Conservation (phyloP, 2,113 vertebrate species). For the Channa maculata region DNA sequence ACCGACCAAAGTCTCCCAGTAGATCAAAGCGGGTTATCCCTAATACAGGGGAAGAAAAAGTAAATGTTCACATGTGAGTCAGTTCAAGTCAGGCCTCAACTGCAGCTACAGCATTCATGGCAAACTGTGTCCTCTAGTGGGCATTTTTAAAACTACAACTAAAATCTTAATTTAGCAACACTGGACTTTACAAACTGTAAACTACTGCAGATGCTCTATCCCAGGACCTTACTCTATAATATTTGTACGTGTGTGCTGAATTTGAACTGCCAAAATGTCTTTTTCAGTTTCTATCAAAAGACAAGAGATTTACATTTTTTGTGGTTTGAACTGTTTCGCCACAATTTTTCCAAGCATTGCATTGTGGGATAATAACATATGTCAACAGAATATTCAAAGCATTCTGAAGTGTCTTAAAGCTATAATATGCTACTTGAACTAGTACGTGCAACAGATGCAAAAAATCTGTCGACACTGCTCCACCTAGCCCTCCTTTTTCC, state of each 20-base stretch:
- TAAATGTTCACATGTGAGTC: slow-evolving; percentile 5
- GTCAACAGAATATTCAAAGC: not conserved
- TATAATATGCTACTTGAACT: too few relatives aligned
- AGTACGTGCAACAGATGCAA: too few relatives aligned
- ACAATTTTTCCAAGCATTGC: not conserved
- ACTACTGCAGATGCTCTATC: not conserved
- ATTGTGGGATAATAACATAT: not conserved
- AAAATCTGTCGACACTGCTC: too few relatives aligned
- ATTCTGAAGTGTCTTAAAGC: too few relatives aligned
- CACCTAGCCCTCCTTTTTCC: too few relatives aligned
- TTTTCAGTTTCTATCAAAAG: too few relatives aligned
- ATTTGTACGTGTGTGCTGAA: not conserved
- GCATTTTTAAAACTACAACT: slow-evolving; percentile 44
- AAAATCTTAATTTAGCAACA: slow-evolving; percentile 7
- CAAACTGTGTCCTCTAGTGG: slow-evolving; percentile 69
- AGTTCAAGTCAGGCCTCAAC: not conserved
- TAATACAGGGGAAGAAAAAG: slow-evolving; percentile 53
- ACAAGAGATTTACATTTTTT: too few relatives aligned
- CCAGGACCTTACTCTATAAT: not conserved
- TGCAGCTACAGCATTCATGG: not conserved
- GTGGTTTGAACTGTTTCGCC: too few relatives aligned
- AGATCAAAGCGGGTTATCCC: slow-evolving; percentile 96
- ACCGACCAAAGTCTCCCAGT: slow-evolving; percentile 94
- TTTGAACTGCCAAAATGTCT: not conserved
- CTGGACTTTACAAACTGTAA: not conserved